A percentile compares a stretch with the other conserved stretches of the same genome.
Evolutionary conservation across 2,113 vertebrate species (phyloP).

Genomic region (Gasterosteus nipponicus): DNA sequence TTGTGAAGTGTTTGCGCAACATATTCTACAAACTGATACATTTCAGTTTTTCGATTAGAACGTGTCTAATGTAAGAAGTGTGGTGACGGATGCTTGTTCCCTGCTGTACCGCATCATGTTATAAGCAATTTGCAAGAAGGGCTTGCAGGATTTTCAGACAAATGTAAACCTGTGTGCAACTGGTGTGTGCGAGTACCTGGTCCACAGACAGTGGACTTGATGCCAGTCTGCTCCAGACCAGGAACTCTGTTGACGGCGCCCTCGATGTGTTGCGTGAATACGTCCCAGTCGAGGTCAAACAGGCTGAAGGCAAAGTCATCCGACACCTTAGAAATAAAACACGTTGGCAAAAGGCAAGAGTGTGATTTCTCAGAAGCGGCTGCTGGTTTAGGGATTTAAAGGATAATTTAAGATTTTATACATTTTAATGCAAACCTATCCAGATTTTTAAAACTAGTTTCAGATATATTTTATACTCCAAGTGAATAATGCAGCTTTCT

Average conservation of each 20-base stretch:
- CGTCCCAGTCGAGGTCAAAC: conserved; percentile 97
- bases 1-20: background rate
- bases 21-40: conserved; percentile 5
- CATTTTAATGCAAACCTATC: background rate
- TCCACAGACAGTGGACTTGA: conserved; percentile 97
- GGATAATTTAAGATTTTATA: background rate
- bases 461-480: background rate
- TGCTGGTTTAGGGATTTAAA: background rate
- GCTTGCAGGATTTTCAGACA: background rate
- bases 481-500: background rate
- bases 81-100: conserved; percentile 28
- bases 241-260: conserved; percentile 93
- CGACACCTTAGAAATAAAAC: conserved; percentile 82
- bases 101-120: conserved; percentile 7
- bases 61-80: conserved; percentile 27
- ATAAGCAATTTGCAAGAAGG: background rate
- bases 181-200: conserved; percentile 81
- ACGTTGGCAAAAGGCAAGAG: background rate
- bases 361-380: background rate
- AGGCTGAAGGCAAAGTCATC: conserved; percentile 95
- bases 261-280: conserved; percentile 92
- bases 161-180: background rate
- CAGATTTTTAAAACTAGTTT: background rate
- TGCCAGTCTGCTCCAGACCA: conserved; percentile 88
- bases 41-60: conserved; percentile 39